phyloP scores from a whole-genome alignment of 2,888 invertebrate genomes.

The Epinotia brunnichana region DNA sequence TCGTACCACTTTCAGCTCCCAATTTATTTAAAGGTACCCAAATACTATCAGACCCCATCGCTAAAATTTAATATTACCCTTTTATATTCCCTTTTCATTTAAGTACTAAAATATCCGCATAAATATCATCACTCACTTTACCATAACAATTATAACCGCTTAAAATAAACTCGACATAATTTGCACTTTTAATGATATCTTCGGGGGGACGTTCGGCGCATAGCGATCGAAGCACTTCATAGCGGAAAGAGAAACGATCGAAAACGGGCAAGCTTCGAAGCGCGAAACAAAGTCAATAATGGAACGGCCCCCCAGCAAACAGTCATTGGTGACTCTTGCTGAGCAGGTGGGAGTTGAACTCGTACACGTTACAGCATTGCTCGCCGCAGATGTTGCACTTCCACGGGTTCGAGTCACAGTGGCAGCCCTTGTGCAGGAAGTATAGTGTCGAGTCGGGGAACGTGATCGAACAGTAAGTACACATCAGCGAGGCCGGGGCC shows the following conservation, averaged over 20 bases:
- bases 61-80: conserved; percentile 51
- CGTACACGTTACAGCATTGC: conserved; percentile 96
- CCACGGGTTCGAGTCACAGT: conserved; percentile 98
- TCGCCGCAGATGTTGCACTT: conserved; percentile 99
- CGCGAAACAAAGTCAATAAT: conserved; percentile 68
- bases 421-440: conserved; percentile 98
- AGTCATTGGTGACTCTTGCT: conserved; percentile 95
- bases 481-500: conserved; percentile 86
- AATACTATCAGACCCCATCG: conserved; percentile 37
- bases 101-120: conserved; percentile 80
- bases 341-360: conserved; percentile 97
- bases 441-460: conserved; percentile 98
- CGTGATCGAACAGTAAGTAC: conserved; percentile 95
- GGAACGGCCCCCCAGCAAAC: conserved; percentile 80
- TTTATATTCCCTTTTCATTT: conserved; percentile 66
- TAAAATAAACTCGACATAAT: conserved; percentile 75
- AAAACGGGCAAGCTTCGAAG: conserved; percentile 69
- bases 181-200: conserved; percentile 79
- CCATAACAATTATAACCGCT: conserved; percentile 70
- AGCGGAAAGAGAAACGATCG: conserved; percentile 25
- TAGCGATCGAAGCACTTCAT: conserved; percentile 78
- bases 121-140: conserved; percentile 68
- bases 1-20: not conserved
- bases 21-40: conserved; percentile 34
- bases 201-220: conserved; percentile 81